phyloP scores from a whole-genome alignment of 2,113 vertebrate species.

The Chaenocephalus aceratus region DNA sequence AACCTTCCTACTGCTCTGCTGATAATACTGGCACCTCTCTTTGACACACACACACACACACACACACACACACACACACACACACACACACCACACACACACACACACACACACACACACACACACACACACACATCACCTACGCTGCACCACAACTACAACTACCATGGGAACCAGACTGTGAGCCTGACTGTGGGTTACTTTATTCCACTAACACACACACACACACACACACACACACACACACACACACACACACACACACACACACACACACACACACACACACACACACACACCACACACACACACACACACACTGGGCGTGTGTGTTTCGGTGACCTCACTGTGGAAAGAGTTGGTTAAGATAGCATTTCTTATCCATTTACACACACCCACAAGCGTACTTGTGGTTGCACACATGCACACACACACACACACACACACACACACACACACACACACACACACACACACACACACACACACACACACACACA shows the following conservation, averaged over 20 bases:
- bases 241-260: slow-evolving; percentile 22
- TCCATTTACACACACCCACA: slow-evolving; percentile 47
- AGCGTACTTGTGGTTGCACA: no score
- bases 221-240: slow-evolving; percentile 43
- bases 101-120: slow-evolving; percentile 38
- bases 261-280: slow-evolving; percentile 17
- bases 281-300: slow-evolving; percentile 65
- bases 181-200: slow-evolving; percentile 83
- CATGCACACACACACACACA: background rate
- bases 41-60: no score
- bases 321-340: slow-evolving; percentile 48
- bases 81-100: slow-evolving; percentile 35
- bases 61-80: no score
- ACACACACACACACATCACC: slow-evolving; percentile 34
- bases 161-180: slow-evolving; percentile 74
- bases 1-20: slow-evolving; percentile 93
- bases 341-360: slow-evolving; percentile 78
- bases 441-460: slow-evolving; percentile 4
- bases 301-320: slow-evolving; percentile 39
- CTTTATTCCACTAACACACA: no score
- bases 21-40: slow-evolving; percentile 98
- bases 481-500: background rate
- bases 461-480: slow-evolving; percentile 33
- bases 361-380: slow-evolving; percentile 67
- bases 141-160: slow-evolving; percentile 27